A percentile compares a stretch with the other conserved stretches of the same genome.
phyloP scores from a whole-genome alignment of 1,140 invertebrate species.

The Drosophila fuyamai region DNA sequence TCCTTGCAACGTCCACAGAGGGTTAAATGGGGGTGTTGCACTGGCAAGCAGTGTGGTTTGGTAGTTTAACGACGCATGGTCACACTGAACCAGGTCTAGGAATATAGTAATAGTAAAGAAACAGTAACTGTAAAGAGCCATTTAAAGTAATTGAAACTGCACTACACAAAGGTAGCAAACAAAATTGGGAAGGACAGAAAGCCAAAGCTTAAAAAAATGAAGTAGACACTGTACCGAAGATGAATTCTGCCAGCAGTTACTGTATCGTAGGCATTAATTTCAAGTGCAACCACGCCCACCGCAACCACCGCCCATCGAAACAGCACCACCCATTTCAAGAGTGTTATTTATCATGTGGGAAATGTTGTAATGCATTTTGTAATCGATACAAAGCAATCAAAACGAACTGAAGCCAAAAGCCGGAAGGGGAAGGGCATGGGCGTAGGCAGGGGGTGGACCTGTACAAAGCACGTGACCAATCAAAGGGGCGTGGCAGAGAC shows the following conservation, averaged over 20 bases:
- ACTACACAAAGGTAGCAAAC: not conserved
- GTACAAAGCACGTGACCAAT: slow-evolving; percentile 72
- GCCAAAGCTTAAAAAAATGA: too few species aligned
- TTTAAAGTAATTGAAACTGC: not conserved
- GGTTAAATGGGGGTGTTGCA: slow-evolving; percentile 1
- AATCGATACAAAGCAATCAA: slow-evolving; percentile 81
- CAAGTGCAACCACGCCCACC: slow-evolving; percentile 17
- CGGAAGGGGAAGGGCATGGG: not conserved
- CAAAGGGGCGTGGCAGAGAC: slow-evolving; percentile 39
- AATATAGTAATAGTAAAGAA: not conserved
- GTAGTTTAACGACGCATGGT: not conserved
- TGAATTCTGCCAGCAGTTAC: not conserved
- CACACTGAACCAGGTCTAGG: not conserved
- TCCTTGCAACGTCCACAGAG: slow-evolving; percentile 20
- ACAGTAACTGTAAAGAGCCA: too few species aligned
- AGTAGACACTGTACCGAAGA: not conserved
- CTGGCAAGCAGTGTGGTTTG: not conserved
- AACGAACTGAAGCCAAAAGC: slow-evolving; percentile 65
- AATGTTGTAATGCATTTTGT: slow-evolving; percentile 81
- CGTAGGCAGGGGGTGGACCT: slow-evolving; percentile 9
- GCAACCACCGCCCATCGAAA: not conserved
- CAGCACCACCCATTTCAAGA: slow-evolving; percentile 28
- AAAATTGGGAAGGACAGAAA: too few species aligned
- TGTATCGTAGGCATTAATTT: slow-evolving; percentile 20
- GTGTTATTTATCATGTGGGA: slow-evolving; percentile 78